Percentiles rank a stretch among this genome's conserved stretches.
phyloP scores from a whole-genome alignment of 2,888 invertebrate species.

The Steromphala cineraria region DNA sequence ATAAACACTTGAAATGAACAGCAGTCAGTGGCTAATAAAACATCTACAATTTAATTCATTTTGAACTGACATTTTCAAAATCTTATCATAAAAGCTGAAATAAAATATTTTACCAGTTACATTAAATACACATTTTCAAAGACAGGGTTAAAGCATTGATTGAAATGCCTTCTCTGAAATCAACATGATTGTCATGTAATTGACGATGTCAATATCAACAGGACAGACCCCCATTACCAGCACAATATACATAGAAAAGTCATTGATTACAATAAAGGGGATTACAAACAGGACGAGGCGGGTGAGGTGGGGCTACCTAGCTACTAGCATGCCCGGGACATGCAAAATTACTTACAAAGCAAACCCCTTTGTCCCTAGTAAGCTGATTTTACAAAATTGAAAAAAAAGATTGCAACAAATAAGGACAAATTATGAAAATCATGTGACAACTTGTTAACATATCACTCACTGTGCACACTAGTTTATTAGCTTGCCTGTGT shows the following conservation, averaged over 20 bases:
- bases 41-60: no score
- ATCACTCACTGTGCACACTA: not conserved
- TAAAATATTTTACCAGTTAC: no score
- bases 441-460: slow-evolving; percentile 15
- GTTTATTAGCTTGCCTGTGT: slow-evolving; percentile 3
- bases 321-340: slow-evolving; percentile 19
- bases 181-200: not conserved
- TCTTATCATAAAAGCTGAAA: no score
- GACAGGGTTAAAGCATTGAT: no score
- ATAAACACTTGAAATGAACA: no score
- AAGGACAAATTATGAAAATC: slow-evolving; percentile 21
- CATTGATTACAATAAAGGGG: slow-evolving; percentile 8
- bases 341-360: slow-evolving; percentile 64
- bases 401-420: slow-evolving; percentile 23
- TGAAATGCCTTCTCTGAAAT: no score
- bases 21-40: no score
- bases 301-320: not conserved
- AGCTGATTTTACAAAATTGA: slow-evolving; percentile 51
- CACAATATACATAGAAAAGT: slow-evolving; percentile 11
- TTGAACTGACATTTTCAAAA: no score
- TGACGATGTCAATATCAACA: not conserved
- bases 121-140: no score
- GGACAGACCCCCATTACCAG: not conserved
- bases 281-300: not conserved
- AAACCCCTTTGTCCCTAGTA: slow-evolving; percentile 63